Percentiles rank a stretch among this genome's conserved stretches.
phyloP scores from a whole-genome alignment of 2,888 invertebrate genomes.

The Macrosiphum euphorbiae region DNA sequence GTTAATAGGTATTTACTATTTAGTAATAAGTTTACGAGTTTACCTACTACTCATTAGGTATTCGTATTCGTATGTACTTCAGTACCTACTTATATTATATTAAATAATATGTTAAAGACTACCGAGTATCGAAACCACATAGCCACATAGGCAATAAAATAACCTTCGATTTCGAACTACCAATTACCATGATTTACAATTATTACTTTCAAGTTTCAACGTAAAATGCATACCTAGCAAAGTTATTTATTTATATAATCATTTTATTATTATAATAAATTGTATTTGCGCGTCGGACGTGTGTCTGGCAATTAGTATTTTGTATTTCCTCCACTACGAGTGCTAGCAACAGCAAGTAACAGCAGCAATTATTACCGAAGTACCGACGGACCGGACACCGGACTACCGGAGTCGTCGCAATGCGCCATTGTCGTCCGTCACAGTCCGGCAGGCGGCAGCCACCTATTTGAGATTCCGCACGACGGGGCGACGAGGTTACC shows the following conservation, averaged over 20 bases:
- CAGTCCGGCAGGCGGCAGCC: not conserved
- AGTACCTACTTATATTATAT: too few species aligned
- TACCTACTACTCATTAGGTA: too few species aligned
- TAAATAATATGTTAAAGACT: too few species aligned
- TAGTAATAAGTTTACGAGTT: too few species aligned
- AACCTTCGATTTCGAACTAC: not conserved
- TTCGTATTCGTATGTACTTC: too few species aligned
- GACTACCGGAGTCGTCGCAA: not conserved
- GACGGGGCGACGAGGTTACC: not conserved
- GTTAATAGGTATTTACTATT: too few species aligned
- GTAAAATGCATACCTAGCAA: too few species aligned
- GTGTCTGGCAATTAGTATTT: not conserved
- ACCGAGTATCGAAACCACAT: too few species aligned
- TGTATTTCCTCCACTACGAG: not conserved
- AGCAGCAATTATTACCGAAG: too few species aligned
- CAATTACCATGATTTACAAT: not conserved
- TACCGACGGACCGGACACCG: not conserved
- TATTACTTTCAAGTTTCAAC: constrained; percentile 3
- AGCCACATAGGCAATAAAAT: not conserved
- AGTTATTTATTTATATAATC: not conserved
- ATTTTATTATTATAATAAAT: not conserved
- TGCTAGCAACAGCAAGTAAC: not conserved
- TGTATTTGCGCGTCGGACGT: not conserved
- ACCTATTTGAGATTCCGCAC: not conserved
- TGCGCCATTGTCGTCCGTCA: too few species aligned